Evolutionary conservation across 2,888 invertebrate genomes (phyloP).

Genomic region (Ormyrus rosae): DNA sequence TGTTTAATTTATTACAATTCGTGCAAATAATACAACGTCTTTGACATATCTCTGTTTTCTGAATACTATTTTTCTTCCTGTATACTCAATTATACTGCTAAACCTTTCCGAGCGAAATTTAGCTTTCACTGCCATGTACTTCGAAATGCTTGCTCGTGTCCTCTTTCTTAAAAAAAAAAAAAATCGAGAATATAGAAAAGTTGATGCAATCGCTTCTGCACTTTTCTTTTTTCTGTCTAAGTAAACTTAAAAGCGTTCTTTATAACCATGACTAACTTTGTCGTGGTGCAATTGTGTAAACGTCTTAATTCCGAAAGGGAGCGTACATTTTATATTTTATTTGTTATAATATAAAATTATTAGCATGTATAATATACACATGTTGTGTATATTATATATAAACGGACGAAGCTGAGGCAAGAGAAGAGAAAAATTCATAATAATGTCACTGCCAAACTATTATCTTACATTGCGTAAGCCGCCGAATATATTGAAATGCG

Average conservation of each 20-base stretch:
- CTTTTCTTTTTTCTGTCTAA: slow-evolving; percentile 5
- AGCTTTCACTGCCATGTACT: no score
- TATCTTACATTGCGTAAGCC: slow-evolving; percentile 61
- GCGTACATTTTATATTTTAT: slow-evolving; percentile 34
- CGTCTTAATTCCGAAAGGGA: slow-evolving; percentile 20
- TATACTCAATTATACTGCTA: not conserved
- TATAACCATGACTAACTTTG: slow-evolving; percentile 7
- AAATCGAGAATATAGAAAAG: no score
- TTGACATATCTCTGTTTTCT: not conserved
- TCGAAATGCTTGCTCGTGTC: no score
- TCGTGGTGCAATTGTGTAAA: slow-evolving; percentile 3
- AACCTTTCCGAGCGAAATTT: no score
- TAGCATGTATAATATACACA: no score
- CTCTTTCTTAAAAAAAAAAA: not conserved
- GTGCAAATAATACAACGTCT: not conserved
- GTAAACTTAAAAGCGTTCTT: slow-evolving; percentile 7
- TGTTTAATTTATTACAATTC: not conserved
- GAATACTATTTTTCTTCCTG: not conserved
- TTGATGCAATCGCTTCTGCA: not conserved
- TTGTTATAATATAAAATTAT: no score
- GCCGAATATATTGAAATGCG: slow-evolving; percentile 13
- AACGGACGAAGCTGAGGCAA: slow-evolving; percentile 16
- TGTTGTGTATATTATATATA: slow-evolving; percentile 29
- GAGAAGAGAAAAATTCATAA: not conserved
- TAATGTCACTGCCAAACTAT: slow-evolving; percentile 70